Evolutionary conservation across 2,888 invertebrate species (phyloP), one percentile per base, ranked within the genome.

Genomic region (Leptinotarsa juncta): DNA sequence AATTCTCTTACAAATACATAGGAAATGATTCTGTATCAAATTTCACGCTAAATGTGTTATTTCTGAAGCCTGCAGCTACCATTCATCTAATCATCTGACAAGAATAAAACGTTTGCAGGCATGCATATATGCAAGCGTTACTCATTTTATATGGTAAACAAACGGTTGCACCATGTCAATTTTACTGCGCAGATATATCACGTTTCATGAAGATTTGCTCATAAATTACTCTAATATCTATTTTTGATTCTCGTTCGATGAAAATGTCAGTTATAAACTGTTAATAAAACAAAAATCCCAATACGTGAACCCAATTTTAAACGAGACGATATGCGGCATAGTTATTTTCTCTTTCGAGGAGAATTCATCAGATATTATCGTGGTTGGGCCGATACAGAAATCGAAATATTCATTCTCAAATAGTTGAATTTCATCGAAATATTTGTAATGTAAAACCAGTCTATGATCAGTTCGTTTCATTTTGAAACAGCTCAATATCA

Each of bases 31-130:
- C 62, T n/a, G 32, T 62, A 62, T 62, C 32, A 62, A 18, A 62
- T 62, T 62, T 42, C 42, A 62, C 42, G 62, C 62, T 62, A n/a
- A 18, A 62, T 42, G n/a, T 62, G 62, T 62, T 62, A 62, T 62
- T 62, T 62, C 62, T 62, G 62, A 62, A 42, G 62, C 62, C 62
- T 62, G 62, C 3, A 42, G 42, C 16, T 32, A 62, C 32, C 32
- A 62, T 42, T 26, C 26, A 14, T 42, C 15, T 23, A 60, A 60
- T 60, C 62, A 62, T 18, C 62, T 62, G 14, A 26, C 62, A 16
- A 62, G 62, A 62, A 62, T 62, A 62, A 7, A 57, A 57, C 4
- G 57, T 57, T 57, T 26, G 0, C 32, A 4, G 16, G 42, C 32
- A 42, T 62, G 62, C 62, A 62, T 32, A 3, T 62, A 4, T 62